Percentiles rank a stretch among this genome's conserved stretches.
Evolutionary conservation across 2,797 vertebrate genomes (phyloP).

Genomic region (Potorous gilbertii): DNA sequence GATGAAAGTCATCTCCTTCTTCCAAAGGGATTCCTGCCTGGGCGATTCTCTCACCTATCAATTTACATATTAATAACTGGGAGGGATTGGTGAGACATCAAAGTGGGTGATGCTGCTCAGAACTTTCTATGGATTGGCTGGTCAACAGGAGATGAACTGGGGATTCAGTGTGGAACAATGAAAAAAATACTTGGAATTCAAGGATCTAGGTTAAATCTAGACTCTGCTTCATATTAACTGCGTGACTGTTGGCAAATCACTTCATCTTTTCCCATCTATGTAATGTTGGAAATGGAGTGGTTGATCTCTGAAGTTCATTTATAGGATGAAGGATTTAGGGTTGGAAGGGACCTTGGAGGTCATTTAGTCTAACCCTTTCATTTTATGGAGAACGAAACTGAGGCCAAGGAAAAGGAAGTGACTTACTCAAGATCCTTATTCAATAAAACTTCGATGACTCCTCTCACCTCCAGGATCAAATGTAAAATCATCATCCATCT

Average conservation of each 20-base stretch:
- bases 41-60: neutral
- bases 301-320: neutral
- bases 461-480: neutral
- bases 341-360: neutral
- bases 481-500: neutral
- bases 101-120: neutral
- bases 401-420: neutral
- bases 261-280: neutral
- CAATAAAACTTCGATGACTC: neutral
- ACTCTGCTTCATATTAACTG: neutral
- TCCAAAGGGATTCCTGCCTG: neutral
- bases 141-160: neutral
- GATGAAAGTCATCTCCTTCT: neutral
- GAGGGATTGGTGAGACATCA: neutral
- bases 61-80: neutral
- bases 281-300: neutral
- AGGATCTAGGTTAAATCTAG: neutral
- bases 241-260: neutral
- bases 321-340: neutral
- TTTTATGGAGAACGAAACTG: neutral
- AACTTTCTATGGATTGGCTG: neutral
- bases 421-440: neutral
- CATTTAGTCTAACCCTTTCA: neutral
- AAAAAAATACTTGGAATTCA: neutral
- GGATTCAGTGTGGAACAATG: neutral